Evolutionary conservation across 2,797 vertebrate genomes (phyloP).

Genomic region (Ispidina lecontei): DNA sequence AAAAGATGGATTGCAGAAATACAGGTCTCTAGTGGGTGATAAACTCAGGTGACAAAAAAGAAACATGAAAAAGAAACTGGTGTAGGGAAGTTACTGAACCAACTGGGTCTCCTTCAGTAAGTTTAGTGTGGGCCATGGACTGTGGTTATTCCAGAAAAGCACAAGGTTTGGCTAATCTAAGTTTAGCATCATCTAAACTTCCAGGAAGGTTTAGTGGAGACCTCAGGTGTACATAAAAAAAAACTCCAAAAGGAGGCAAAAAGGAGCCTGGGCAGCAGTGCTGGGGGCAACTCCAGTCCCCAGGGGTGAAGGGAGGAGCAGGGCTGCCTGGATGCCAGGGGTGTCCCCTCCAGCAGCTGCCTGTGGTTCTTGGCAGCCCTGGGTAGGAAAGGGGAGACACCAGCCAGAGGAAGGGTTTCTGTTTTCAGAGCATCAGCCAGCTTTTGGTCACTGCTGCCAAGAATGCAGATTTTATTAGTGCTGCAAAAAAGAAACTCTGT

Average conservation of each 20-base stretch:
- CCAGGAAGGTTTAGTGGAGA: not conserved
- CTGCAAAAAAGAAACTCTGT: constrained; percentile 11
- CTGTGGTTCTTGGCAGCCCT: constrained; percentile 44
- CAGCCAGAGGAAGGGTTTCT: constrained; percentile 25
- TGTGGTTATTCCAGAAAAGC: not conserved
- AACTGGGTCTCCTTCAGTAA: not conserved
- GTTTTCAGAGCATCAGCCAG: constrained; percentile 9
- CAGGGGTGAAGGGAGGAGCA: not conserved
- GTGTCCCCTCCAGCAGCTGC: not conserved
- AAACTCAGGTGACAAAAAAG: not conserved
- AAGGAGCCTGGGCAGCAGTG: rapidly evolving
- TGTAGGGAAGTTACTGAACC: not conserved
- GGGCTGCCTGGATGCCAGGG: not conserved
- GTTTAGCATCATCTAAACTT: not conserved
- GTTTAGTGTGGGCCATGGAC: not conserved
- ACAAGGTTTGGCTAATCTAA: not conserved
- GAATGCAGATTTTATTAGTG: constrained; percentile 49
- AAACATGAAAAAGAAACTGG: not conserved
- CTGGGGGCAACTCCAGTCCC: not conserved
- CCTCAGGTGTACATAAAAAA: not conserved
- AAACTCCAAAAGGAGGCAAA: not conserved
- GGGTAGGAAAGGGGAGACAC: not conserved
- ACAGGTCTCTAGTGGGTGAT: not conserved
- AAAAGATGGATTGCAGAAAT: not conserved
- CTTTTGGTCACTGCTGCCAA: constrained; percentile 25